Conservation (phyloP, 2,888 invertebrate genomes). For the Ypsolopha sequella region DNA sequence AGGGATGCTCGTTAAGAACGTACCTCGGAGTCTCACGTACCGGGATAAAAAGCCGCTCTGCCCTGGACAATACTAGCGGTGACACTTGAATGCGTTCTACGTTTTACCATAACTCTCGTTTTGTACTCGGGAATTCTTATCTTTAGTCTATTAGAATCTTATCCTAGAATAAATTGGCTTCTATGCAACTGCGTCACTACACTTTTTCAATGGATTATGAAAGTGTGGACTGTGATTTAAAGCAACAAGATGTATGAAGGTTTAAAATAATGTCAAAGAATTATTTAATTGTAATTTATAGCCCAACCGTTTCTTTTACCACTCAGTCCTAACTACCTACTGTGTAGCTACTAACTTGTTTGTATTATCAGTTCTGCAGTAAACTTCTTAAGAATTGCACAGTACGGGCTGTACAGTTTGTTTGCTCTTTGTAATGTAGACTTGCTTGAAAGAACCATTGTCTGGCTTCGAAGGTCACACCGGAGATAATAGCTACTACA, state of each 20-base stretch:
- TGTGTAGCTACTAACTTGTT: too few relatives aligned
- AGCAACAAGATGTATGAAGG: too few relatives aligned
- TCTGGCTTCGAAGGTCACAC: conserved; percentile 10
- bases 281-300: too few relatives aligned
- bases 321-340: too few relatives aligned
- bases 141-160: background rate
- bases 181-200: too few relatives aligned
- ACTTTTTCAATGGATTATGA: too few relatives aligned
- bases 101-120: conserved; percentile 25
- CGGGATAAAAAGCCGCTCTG: conserved; percentile 47
- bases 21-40: conserved; percentile 59
- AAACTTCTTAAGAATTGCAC: too few relatives aligned
- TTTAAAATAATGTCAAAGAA: too few relatives aligned
- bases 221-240: too few relatives aligned
- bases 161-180: too few relatives aligned
- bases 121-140: background rate
- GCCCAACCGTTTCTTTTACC: too few relatives aligned
- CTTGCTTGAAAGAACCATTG: conserved; percentile 9
- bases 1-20: conserved; percentile 48
- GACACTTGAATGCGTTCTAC: conserved; percentile 57
- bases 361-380: too few relatives aligned
- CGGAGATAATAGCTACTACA: conserved; percentile 7
- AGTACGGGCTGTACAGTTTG: background rate
- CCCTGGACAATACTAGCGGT: conserved; percentile 55
- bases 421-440: background rate